Percentiles rank a stretch among this genome's conserved stretches.
Conservation (phyloP, 2,888 invertebrate species). For the Nebria brevicollis region DNA sequence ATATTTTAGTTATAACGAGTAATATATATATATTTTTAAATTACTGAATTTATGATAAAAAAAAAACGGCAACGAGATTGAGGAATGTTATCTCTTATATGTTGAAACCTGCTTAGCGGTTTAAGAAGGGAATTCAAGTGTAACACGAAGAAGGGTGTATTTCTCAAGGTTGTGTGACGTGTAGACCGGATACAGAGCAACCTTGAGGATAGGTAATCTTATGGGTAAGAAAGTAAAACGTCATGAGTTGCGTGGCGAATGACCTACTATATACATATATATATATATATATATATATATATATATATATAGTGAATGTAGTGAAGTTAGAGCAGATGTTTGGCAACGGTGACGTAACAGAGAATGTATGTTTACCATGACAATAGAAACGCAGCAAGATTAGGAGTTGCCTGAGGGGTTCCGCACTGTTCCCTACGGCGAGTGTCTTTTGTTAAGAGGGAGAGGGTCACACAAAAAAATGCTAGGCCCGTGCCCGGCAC, state of each 20-base stretch:
- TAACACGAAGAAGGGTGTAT: slow-evolving; percentile 14
- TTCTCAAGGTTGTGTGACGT: slow-evolving; percentile 32
- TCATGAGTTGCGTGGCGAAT: slow-evolving; percentile 11
- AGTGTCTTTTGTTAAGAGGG: slow-evolving; percentile 50
- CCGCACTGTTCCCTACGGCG: slow-evolving; percentile 48
- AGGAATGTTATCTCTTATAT: background rate
- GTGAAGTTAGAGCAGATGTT: slow-evolving; percentile 23
- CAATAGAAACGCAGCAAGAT: slow-evolving; percentile 34
- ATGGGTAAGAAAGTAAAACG: slow-evolving; percentile 36
- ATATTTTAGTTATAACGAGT: no score
- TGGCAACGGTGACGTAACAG: slow-evolving; percentile 27
- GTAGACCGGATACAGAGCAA: slow-evolving; percentile 18
- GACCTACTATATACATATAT: background rate
- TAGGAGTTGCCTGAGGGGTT: slow-evolving; percentile 31
- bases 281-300: background rate
- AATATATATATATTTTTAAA: no score
- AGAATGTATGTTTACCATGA: slow-evolving; percentile 27
- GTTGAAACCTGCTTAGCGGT: slow-evolving; percentile 13
- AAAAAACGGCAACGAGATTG: no score
- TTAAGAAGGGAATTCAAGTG: background rate
- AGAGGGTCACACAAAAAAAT: slow-evolving; percentile 21
- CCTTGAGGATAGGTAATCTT: slow-evolving; percentile 34
- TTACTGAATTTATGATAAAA: no score
- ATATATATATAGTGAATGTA: no score
- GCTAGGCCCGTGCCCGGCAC: slow-evolving; percentile 42